Evolutionary conservation across 2,113 vertebrate species (phyloP).

Genomic region (Pterophyllum scalare): DNA sequence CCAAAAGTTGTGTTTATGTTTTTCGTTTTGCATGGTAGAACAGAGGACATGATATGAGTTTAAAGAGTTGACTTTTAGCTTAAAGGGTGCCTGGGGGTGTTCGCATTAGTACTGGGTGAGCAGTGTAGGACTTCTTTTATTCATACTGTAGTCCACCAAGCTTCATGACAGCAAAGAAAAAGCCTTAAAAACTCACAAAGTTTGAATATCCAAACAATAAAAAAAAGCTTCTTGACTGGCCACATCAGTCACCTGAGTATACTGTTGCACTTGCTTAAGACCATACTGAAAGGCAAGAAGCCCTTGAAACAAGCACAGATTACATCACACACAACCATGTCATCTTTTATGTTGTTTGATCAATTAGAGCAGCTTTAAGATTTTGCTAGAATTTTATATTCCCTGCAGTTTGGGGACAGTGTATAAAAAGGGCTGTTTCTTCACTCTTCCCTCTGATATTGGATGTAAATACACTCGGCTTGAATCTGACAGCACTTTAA

Average conservation of each 20-base stretch:
- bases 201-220: slow-evolving; percentile 3
- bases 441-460: not conserved
- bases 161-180: not conserved
- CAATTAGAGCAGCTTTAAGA: not conserved
- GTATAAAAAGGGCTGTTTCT: not conserved
- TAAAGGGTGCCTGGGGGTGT: slow-evolving; percentile 21
- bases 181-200: not conserved
- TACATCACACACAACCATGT: not conserved
- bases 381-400: not conserved
- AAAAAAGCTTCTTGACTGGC: not conserved
- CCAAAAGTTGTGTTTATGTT: not conserved
- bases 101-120: slow-evolving; percentile 8
- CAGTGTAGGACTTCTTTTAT: slow-evolving; percentile 7
- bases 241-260: not conserved
- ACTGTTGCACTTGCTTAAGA: not conserved
- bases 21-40: not conserved
- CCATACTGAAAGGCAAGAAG: not conserved
- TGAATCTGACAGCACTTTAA: not conserved
- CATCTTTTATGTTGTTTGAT: not conserved
- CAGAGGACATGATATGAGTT: not conserved
- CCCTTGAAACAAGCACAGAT: not conserved
- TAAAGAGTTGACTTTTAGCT: slow-evolving; percentile 23
- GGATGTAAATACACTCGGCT: not conserved
- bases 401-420: not conserved
- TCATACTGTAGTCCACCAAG: not conserved